Evolutionary conservation across 2,113 vertebrate genomes (phyloP), one percentile per base, ranked within the genome.

Genomic region (Parus major): DNA sequence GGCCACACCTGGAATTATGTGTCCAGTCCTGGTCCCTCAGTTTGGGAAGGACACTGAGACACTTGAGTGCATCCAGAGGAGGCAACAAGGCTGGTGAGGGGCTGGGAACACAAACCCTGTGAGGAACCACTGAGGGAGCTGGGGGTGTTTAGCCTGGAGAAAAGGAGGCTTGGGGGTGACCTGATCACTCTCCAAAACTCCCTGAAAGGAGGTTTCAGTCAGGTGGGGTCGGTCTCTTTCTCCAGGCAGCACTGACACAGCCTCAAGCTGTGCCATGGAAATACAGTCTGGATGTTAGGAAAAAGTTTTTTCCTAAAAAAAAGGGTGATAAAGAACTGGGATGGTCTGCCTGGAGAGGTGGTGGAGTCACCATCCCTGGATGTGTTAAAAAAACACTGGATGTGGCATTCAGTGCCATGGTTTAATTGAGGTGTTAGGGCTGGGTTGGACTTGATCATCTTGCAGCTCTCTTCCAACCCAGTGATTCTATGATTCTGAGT

Each of bases 381-480:
- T 36, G 46, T 35, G 18, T 49, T 68, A 21, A 36, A 8, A 39
- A 36, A 28, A 36, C 7, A 11, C 2, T 21, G 24, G 12, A 36
- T 36, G 5, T 29, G n/a, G 25, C 47, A 69, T 10, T 69, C 0
- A 1, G 19, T 21, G 13, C 25, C n/a, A 50, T 11, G 18, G 31
- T 36, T 12, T 50, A 29, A 10, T 22, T 39, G 66, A 39, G 25
- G 10, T 22, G 14, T 69, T 36, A 22, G n/a, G 25, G 12, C 24
- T 29, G n/a, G 13, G 9, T 7, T 60, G 27, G 15, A 60, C 42
- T 47, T 0, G 0, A 14, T 25, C 21, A 7, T 31, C 27, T 31
- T 49, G 27, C 3, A 31, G 12, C 7, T 39, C 44, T 76, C 10
- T 60, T 20, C n/a, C 22, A 49, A 15, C 20, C 20, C 7, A 10